Percentiles rank a stretch among this genome's conserved stretches.
phyloP scores from a whole-genome alignment of 2,113 vertebrate species.

The Acrocephalus kingi region DNA sequence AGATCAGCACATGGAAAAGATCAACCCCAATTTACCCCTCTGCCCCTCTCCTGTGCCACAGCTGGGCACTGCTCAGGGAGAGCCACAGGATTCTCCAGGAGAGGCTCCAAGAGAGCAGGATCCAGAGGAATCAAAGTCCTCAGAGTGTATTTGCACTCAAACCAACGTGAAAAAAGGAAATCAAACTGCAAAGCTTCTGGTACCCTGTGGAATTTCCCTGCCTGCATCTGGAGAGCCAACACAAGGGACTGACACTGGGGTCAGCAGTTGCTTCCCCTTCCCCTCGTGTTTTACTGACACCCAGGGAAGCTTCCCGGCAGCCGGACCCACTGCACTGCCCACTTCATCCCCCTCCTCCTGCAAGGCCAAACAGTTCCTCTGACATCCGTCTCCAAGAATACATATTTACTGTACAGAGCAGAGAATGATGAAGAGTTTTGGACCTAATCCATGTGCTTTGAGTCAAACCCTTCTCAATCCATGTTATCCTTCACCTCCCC shows the following conservation, averaged over 20 bases:
- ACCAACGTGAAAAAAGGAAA: neutral
- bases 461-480: neutral
- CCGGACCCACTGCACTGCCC: neutral
- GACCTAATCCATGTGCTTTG: neutral
- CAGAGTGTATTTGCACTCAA: neutral
- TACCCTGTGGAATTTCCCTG: neutral
- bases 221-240: rapidly evolving
- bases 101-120: neutral
- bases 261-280: neutral
- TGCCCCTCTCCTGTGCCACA: neutral
- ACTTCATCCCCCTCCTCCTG: neutral
- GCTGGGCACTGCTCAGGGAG: neutral
- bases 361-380: neutral
- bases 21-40: neutral
- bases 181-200: neutral
- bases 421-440: neutral
- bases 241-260: neutral
- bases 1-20: neutral
- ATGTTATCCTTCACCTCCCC: slow-evolving; percentile 29
- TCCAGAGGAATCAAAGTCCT: neutral
- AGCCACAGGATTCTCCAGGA: neutral
- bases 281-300: neutral
- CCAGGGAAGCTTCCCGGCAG: neutral
- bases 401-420: neutral
- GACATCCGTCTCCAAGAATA: neutral